These are phyloP conservation scores for Sisyra nigra DNA, from an alignment of 2,888 invertebrate species.

Conservation along the genomic window DNA sequence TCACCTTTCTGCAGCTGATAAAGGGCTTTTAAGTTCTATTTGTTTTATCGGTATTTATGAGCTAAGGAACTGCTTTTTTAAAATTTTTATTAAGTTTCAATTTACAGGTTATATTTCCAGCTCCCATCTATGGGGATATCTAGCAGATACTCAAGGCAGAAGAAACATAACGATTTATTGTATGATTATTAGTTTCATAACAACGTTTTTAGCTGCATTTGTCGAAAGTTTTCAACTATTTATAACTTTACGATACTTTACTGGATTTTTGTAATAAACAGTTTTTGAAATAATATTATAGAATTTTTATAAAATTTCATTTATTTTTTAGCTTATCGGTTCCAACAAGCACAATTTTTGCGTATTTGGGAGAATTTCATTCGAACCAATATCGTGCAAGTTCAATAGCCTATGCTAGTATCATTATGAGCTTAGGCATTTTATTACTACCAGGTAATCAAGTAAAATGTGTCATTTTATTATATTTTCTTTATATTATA, in stretches of 20 bases:
- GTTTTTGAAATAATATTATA: neutral
- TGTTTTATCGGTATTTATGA: neutral
- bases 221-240: neutral
- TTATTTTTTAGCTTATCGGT: slow-evolving; percentile 24
- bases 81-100: slow-evolving; percentile 5
- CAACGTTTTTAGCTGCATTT: neutral
- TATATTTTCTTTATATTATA: too few relatives aligned
- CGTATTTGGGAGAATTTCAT: slow-evolving; percentile 29
- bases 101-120: slow-evolving; percentile 12
- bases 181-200: slow-evolving; percentile 9
- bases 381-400: slow-evolving; percentile 21
- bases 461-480: too few relatives aligned
- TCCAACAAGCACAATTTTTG: slow-evolving; percentile 26
- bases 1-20: neutral
- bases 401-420: slow-evolving; percentile 25
- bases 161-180: slow-evolving; percentile 12
- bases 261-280: neutral
- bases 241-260: neutral
- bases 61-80: neutral
- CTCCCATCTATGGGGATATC: slow-evolving; percentile 15
- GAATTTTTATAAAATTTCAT: neutral
- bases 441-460: neutral
- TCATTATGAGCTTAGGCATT: slow-evolving; percentile 22
- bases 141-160: slow-evolving; percentile 15
- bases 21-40: neutral